Conservation (phyloP, 2,113 vertebrate genomes). For the Lampris incognitus region DNA sequence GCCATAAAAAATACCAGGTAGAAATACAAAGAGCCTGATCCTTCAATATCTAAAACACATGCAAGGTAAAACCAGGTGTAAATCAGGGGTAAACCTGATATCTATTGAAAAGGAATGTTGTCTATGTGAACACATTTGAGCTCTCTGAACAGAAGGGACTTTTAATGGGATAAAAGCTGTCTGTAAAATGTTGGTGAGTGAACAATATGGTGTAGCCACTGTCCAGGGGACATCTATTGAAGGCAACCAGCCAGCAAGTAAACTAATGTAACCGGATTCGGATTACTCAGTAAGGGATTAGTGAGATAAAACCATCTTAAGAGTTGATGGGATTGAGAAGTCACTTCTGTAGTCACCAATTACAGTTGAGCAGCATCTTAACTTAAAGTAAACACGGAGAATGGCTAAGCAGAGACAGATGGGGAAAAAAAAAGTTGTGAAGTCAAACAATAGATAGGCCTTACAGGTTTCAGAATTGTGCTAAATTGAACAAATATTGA, state of each 20-base stretch:
- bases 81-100: too few relatives aligned
- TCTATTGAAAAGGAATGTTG: not conserved
- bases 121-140: not conserved
- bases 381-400: constrained; percentile 50
- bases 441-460: not conserved
- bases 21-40: too few relatives aligned
- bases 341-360: constrained; percentile 73
- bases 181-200: not conserved
- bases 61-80: too few relatives aligned
- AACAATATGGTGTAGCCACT: not conserved
- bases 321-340: constrained; percentile 79
- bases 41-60: too few relatives aligned
- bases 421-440: constrained; percentile 6
- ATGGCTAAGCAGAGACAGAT: not conserved
- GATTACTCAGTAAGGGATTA: constrained; percentile 72
- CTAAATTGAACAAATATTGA: too few relatives aligned
- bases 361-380: constrained; percentile 74
- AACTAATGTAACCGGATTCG: constrained; percentile 71
- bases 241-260: constrained; percentile 48
- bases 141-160: not conserved
- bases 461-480: constrained; percentile 11
- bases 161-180: constrained; percentile 18
- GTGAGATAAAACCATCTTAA: constrained; percentile 75
- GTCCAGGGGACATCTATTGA: constrained; percentile 8
- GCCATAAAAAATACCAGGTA: too few relatives aligned